Evolutionary conservation across 2,888 invertebrate genomes (phyloP).

Genomic region (Julus scanicus): DNA sequence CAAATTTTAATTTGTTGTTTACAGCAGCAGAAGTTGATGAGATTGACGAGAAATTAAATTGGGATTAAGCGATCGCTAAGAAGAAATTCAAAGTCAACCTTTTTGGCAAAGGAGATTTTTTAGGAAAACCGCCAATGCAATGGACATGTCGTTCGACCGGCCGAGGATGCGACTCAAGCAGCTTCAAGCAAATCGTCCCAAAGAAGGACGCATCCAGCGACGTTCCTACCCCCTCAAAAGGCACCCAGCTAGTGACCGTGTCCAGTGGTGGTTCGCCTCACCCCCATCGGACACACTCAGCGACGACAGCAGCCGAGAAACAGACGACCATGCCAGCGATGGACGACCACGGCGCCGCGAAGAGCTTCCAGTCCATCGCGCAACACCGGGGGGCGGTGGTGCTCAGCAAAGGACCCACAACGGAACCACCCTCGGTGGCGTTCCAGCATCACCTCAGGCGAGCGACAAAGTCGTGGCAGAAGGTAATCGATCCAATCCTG

Average conservation of each 20-base stretch:
- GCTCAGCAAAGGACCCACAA: background rate
- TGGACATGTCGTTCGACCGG: background rate
- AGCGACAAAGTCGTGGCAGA: no score
- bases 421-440: no score
- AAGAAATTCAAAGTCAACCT: background rate
- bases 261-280: background rate
- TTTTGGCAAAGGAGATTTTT: no score
- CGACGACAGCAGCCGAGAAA: background rate
- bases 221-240: background rate
- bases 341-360: background rate
- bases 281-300: background rate
- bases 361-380: background rate
- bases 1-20: no score
- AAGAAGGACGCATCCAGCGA: background rate
- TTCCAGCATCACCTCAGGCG: no score
- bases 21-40: no score
- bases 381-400: background rate
- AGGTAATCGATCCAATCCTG: no score
- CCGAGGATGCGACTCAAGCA: background rate
- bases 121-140: background rate
- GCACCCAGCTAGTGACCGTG: background rate
- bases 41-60: background rate
- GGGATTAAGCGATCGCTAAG: background rate
- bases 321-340: no score
- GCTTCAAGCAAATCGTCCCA: background rate